These are phyloP conservation scores for Neelides sp. DNA, from an alignment of 1,140 invertebrate species.

Conservation along the genomic window DNA sequence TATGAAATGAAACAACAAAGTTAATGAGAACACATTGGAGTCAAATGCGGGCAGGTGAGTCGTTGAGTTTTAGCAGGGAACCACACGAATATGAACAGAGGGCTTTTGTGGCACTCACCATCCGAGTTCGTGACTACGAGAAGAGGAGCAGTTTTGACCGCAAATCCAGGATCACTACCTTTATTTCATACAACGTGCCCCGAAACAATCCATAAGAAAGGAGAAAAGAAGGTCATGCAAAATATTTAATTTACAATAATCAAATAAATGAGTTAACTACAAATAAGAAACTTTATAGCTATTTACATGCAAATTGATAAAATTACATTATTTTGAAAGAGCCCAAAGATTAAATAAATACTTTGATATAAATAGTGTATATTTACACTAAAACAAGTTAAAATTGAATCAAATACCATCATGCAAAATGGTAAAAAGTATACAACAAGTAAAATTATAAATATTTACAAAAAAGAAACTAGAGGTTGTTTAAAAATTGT, in stretches of 20 bases:
- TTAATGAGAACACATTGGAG: conserved; percentile 2
- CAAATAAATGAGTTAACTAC: no score
- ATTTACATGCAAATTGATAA: no score
- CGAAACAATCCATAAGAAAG: neutral
- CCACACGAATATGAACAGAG: conserved; percentile 1
- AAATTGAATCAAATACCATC: neutral
- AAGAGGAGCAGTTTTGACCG: conserved; percentile 13
- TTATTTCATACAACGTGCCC: conserved; percentile 1
- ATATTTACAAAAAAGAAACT: no score
- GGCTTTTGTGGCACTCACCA: conserved; percentile 22
- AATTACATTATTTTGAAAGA: no score
- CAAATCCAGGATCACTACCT: conserved; percentile 23
- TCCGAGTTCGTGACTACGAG: conserved; percentile 4
- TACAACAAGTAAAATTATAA: neutral
- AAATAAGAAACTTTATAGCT: no score
- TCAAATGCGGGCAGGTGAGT: neutral
- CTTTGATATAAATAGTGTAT: neutral
- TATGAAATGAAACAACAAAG: neutral
- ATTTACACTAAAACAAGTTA: neutral
- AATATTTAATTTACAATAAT: no score
- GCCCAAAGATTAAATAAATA: neutral
- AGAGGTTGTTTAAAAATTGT: no score
- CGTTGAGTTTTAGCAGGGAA: neutral
- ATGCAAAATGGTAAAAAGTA: neutral
- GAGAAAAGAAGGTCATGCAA: neutral